Evolutionary conservation across 2,113 vertebrate genomes (phyloP).

Genomic region (Antechinus stuartii): DNA sequence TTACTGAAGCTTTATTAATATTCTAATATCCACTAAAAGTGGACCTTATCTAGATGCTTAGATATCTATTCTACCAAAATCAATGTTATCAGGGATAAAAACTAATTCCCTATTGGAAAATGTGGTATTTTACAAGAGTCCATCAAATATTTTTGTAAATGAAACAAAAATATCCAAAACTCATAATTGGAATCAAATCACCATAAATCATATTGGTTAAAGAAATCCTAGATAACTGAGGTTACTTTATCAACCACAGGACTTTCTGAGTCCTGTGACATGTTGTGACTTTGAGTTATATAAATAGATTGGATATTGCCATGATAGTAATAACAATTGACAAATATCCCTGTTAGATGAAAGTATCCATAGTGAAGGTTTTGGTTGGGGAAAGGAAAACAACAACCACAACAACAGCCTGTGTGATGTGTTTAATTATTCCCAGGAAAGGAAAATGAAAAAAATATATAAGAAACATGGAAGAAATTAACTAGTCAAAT

Average conservation of each 20-base stretch:
- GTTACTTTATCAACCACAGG: neutral
- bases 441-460: neutral
- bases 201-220: neutral
- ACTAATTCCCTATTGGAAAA: neutral
- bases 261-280: neutral
- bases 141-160: neutral
- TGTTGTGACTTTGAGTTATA: neutral
- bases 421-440: neutral
- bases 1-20: neutral
- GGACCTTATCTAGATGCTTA: neutral
- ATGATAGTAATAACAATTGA: neutral
- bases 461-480: neutral
- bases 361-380: neutral
- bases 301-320: neutral
- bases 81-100: constrained; percentile 3
- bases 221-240: neutral
- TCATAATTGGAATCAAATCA: neutral
- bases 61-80: neutral
- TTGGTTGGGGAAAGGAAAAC: neutral
- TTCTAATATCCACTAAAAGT: neutral
- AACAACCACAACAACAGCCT: neutral
- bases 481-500: neutral
- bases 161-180: neutral
- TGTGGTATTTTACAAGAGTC: neutral
- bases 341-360: constrained; percentile 4